A percentile compares a stretch with the other conserved stretches of the same genome.
phyloP scores from a whole-genome alignment of 2,888 invertebrate species.

The Tinea trinotella region DNA sequence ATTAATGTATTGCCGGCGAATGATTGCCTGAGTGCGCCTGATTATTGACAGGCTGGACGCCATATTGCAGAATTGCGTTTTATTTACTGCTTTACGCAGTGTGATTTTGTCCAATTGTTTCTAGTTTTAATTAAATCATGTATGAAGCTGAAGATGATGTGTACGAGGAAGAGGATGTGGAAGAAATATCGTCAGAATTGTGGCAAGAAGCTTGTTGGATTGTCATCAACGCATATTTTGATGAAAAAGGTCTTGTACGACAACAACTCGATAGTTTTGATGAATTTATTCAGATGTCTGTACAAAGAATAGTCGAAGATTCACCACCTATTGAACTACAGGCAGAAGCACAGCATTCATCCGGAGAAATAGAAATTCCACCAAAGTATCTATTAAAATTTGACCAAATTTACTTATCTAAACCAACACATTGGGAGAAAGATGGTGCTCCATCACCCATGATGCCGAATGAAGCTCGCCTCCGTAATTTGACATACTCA shows the following conservation, averaged over 20 bases:
- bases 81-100: background rate
- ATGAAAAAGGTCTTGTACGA: slow-evolving; percentile 98
- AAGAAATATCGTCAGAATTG: slow-evolving; percentile 96
- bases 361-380: slow-evolving; percentile 93
- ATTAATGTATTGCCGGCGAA: too few relatives aligned
- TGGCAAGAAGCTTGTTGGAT: slow-evolving; percentile 99
- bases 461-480: slow-evolving; percentile 99
- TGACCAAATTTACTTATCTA: slow-evolving; percentile 98
- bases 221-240: slow-evolving; percentile 99
- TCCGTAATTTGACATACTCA: slow-evolving; percentile 97
- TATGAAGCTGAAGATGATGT: slow-evolving; percentile 69
- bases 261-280: slow-evolving; percentile 99
- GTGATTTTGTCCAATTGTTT: background rate
- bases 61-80: background rate
- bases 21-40: background rate
- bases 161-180: slow-evolving; percentile 89
- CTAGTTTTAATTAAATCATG: slow-evolving; percentile 31
- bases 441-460: slow-evolving; percentile 99
- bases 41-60: background rate
- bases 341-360: slow-evolving; percentile 97
- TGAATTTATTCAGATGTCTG: slow-evolving; percentile 99
- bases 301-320: slow-evolving; percentile 99
- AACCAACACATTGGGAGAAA: slow-evolving; percentile 99
- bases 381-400: slow-evolving; percentile 95
- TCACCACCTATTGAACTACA: slow-evolving; percentile 97